A percentile compares a stretch with the other conserved stretches of the same genome.
These are phyloP conservation scores for Parazoanthus darwini DNA, from an alignment of 92 coral and sea anemone species.

Conservation along the genomic window DNA sequence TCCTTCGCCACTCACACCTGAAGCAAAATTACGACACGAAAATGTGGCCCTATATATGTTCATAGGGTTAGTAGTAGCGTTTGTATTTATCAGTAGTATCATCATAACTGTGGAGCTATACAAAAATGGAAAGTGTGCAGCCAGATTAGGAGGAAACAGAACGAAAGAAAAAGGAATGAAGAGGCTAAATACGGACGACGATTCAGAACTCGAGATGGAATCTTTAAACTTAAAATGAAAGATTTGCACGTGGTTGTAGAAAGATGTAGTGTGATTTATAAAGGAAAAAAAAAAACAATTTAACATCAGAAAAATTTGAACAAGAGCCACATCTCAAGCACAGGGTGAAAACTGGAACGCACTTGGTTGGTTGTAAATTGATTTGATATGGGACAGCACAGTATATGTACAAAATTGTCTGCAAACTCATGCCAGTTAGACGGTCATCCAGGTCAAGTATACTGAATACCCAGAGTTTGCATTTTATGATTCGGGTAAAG, in stretches of 20 bases:
- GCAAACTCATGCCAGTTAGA: not conserved
- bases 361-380: not conserved
- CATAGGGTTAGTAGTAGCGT: conserved; percentile 94
- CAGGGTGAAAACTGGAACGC: conserved; percentile 13
- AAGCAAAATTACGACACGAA: conserved; percentile 85
- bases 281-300: not conserved
- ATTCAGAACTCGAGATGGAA: conserved; percentile 73
- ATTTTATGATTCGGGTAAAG: not conserved
- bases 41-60: conserved; percentile 97
- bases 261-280: conserved; percentile 3
- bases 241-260: conserved; percentile 16
- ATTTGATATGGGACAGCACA: not conserved
- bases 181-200: conserved; percentile 49
- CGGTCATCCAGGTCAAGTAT: no score
- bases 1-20: conserved; percentile 65
- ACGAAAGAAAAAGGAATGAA: conserved; percentile 55
- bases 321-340: not conserved
- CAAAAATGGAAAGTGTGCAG: conserved; percentile 82
- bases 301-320: not conserved
- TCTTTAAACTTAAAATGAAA: conserved; percentile 40
- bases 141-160: conserved; percentile 55
- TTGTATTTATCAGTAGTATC: conserved; percentile 83
- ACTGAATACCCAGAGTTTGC: not conserved
- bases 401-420: not conserved
- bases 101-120: conserved; percentile 90